These are phyloP conservation scores for Brachymystax lenok DNA, from an alignment of 2,797 vertebrate genomes.

Conservation along the genomic window DNA sequence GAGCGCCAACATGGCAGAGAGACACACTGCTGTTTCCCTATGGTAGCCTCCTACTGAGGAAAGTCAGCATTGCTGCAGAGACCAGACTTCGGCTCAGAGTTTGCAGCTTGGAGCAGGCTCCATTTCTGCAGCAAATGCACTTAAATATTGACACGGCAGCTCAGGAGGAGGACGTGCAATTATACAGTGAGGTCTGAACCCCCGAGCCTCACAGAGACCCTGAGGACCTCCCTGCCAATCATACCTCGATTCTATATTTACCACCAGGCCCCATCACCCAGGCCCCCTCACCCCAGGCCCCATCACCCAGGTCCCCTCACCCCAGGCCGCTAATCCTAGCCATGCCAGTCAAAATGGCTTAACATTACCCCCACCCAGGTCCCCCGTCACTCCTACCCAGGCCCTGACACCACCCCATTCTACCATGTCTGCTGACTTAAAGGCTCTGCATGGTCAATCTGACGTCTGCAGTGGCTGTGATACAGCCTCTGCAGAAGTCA, in stretches of 20 bases:
- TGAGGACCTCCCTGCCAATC: conserved; percentile 65
- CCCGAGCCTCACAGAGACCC: conserved; percentile 55
- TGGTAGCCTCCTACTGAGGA: conserved; percentile 25
- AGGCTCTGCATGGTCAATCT: no score
- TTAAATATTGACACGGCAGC: conserved; percentile 51
- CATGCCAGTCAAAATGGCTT: background rate
- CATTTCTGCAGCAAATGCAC: background rate
- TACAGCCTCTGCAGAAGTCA: conserved; percentile 13
- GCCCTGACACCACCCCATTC: background rate
- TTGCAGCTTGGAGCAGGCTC: background rate
- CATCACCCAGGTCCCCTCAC: background rate
- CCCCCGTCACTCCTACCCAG: conserved; percentile 35
- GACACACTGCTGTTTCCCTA: conserved; percentile 10
- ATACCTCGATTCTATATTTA: conserved; percentile 8
- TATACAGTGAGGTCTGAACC: conserved; percentile 70
- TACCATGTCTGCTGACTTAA: conserved; percentile 18
- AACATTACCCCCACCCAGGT: background rate
- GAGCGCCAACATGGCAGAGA: conserved; percentile 10
- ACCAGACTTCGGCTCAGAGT: background rate
- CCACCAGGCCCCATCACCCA: conserved; percentile 42
- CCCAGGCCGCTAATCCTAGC: no score
- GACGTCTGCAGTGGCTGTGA: no score
- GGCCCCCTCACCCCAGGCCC: conserved; percentile 41
- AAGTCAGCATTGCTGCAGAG: conserved; percentile 22
- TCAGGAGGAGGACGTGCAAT: conserved; percentile 65